phyloP scores from a whole-genome alignment of 2,113 vertebrate genomes.

The Crotalus tigris region DNA sequence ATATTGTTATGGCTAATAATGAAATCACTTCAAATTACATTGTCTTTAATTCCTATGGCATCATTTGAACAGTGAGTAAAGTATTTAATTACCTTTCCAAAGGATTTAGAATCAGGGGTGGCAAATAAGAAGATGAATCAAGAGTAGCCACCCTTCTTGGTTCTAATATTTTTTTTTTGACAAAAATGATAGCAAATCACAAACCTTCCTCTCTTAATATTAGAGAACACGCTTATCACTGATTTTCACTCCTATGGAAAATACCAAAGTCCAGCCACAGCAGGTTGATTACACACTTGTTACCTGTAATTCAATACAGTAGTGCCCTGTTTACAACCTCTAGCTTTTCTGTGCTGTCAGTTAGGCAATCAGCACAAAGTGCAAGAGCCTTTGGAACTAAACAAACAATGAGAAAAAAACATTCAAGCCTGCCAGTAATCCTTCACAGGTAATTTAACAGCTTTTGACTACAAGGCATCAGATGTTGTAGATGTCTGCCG shows the following conservation, averaged over 20 bases:
- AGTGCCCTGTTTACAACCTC: slow-evolving; percentile 71
- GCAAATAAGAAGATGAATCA: background rate
- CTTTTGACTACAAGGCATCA: slow-evolving; percentile 71
- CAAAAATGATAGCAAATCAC: slow-evolving; percentile 45
- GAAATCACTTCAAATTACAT: slow-evolving; percentile 52
- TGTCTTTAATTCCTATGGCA: slow-evolving; percentile 53
- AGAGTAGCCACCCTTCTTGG: slow-evolving; percentile 32
- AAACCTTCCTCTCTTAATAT: slow-evolving; percentile 50
- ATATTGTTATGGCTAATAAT: slow-evolving; percentile 60
- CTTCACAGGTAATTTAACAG: slow-evolving; percentile 75
- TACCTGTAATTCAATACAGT: slow-evolving; percentile 73
- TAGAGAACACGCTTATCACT: background rate
- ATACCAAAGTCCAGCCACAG: slow-evolving; percentile 54
- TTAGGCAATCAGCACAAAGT: slow-evolving; percentile 71
- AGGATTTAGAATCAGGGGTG: background rate
- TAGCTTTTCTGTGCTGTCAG: slow-evolving; percentile 76
- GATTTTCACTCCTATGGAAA: slow-evolving; percentile 39
- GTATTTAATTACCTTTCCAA: slow-evolving; percentile 49
- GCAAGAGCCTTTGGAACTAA: slow-evolving; percentile 75
- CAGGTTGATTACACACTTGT: slow-evolving; percentile 72
- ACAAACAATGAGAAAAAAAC: slow-evolving; percentile 72
- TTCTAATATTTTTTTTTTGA: slow-evolving; percentile 31
- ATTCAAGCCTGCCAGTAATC: slow-evolving; percentile 71
- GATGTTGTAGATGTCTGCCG: slow-evolving; percentile 67
- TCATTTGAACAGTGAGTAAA: slow-evolving; percentile 57